Evolutionary conservation across 1,140 invertebrate genomes (phyloP).

Genomic region (Heliothis subflexa): DNA sequence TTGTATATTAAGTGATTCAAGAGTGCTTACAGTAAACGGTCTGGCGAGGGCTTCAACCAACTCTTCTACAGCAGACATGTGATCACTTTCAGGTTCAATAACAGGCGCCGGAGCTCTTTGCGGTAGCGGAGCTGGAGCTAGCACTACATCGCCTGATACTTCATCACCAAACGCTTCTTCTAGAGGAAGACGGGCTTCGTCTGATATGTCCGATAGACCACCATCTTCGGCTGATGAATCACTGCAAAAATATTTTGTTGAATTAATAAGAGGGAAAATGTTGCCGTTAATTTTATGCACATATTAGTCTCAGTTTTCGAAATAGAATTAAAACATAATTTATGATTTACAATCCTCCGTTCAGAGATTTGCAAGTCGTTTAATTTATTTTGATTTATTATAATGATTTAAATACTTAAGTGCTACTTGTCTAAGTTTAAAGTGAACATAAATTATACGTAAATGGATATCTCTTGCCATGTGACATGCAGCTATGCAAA

Average conservation of each 20-base stretch:
- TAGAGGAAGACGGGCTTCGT: constrained; percentile 72
- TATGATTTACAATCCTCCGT: too few relatives aligned
- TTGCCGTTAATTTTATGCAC: background rate
- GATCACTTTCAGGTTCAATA: constrained; percentile 72
- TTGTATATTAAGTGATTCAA: background rate
- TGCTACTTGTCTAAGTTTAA: background rate
- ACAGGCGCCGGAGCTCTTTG: constrained; percentile 75
- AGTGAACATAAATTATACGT: constrained; percentile 11
- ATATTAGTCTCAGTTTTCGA: too few relatives aligned
- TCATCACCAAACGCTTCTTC: constrained; percentile 81
- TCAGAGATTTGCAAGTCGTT: background rate
- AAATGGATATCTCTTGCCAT: constrained; percentile 10
- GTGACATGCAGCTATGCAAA: background rate
- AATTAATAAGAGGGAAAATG: too few relatives aligned
- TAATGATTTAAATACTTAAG: background rate
- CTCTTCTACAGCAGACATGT: constrained; percentile 75
- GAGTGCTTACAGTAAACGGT: constrained; percentile 75
- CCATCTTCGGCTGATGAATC: constrained; percentile 76
- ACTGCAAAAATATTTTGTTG: constrained; percentile 49
- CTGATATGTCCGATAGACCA: constrained; percentile 58
- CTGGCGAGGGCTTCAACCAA: constrained; percentile 76
- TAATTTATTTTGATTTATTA: background rate
- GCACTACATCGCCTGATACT: constrained; percentile 76
- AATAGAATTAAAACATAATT: too few relatives aligned
- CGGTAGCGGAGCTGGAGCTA: constrained; percentile 85